Evolutionary conservation across 1,140 invertebrate species (phyloP).

Genomic region (Meloidogyne exigua): DNA sequence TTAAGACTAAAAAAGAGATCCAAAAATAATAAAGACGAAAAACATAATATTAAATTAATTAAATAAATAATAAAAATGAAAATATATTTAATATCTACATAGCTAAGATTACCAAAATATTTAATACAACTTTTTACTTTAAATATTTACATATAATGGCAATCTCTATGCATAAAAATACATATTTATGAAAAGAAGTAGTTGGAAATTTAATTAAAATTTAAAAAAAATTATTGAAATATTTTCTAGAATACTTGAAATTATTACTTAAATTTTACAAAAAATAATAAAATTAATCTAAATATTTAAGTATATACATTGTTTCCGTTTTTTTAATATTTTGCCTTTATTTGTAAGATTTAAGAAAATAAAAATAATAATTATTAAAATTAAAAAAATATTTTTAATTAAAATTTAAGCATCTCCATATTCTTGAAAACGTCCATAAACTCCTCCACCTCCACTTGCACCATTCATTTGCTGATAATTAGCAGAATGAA

Average conservation of each 20-base stretch:
- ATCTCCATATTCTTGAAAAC: slow-evolving; percentile 25
- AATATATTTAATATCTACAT: neutral
- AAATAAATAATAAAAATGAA: neutral
- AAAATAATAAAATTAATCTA: neutral
- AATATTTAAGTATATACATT: no score
- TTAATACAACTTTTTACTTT: no score
- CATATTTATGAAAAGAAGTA: no score
- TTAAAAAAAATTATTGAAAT: no score
- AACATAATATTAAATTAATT: neutral
- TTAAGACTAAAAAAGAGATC: neutral
- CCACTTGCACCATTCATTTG: slow-evolving; percentile 9
- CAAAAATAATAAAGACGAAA: neutral
- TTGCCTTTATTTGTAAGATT: no score
- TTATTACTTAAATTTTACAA: no score
- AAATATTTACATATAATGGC: no score
- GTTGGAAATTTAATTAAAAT: no score
- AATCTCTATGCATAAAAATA: no score
- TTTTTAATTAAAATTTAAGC: neutral
- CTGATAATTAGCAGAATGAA: slow-evolving; percentile 20
- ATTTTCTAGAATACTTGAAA: no score
- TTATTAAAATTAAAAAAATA: neutral
- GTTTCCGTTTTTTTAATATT: no score
- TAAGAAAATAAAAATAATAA: neutral
- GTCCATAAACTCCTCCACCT: slow-evolving; percentile 18
- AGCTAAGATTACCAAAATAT: no score